Evolutionary conservation across 1,140 invertebrate genomes (phyloP).

Genomic region (Diachasma alloeum): DNA sequence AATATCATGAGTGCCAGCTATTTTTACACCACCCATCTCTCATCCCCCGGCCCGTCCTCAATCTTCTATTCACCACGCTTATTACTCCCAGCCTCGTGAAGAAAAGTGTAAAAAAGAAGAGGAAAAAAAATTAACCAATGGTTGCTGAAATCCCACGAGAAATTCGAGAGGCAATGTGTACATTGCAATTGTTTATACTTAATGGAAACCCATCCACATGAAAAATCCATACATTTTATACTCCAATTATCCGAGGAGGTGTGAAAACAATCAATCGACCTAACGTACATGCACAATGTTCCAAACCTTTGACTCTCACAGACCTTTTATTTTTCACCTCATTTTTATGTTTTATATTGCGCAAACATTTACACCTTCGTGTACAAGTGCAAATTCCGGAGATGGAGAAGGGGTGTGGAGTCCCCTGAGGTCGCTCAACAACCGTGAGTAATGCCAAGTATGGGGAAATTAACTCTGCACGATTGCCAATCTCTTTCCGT

Average conservation of each 20-base stretch:
- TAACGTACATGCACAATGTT: slow-evolving; percentile 17
- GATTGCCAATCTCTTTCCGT: slow-evolving; percentile 24
- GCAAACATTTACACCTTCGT: not conserved
- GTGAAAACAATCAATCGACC: slow-evolving; percentile 26
- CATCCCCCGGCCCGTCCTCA: not conserved
- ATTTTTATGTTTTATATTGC: not conserved
- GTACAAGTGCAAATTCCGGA: not conserved
- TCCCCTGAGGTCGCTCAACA: slow-evolving; percentile 21
- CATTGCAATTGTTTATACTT: not conserved
- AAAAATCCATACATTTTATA: not conserved
- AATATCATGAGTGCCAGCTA: slow-evolving; percentile 20
- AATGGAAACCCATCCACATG: not conserved
- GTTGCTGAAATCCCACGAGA: slow-evolving; percentile 16
- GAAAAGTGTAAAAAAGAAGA: not conserved
- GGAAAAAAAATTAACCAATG: slow-evolving; percentile 14
- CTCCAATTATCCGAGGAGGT: not conserved
- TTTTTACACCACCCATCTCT: slow-evolving; percentile 5
- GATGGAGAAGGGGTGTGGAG: not conserved
- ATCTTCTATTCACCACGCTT: not conserved
- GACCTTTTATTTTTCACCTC: not conserved
- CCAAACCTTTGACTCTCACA: not conserved
- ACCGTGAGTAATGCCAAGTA: slow-evolving; percentile 23
- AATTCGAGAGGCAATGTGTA: not conserved
- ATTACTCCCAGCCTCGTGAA: not conserved
- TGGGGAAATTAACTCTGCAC: slow-evolving; percentile 28